phyloP scores from a whole-genome alignment of 92 coral and sea anemone genomes.

The Zoanthus solanderi region DNA sequence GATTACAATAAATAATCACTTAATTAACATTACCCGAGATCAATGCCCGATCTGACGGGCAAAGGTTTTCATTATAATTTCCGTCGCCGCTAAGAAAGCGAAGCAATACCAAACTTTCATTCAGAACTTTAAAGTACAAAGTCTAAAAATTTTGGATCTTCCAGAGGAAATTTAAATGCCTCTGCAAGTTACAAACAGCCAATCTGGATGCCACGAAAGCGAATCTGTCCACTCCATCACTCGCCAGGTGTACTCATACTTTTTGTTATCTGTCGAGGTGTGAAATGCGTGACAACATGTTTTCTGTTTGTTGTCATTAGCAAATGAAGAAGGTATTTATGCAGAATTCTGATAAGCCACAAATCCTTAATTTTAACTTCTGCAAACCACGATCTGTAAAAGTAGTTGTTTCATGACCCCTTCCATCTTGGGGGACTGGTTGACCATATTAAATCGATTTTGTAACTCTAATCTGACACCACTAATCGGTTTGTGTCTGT shows the following conservation, averaged over 20 bases:
- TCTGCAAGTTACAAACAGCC: background rate
- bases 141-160: background rate
- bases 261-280: slow-evolving; percentile 34
- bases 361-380: slow-evolving; percentile 18
- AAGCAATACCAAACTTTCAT: background rate
- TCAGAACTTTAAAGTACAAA: background rate
- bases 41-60: background rate
- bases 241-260: slow-evolving; percentile 20
- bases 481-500: slow-evolving; percentile 3
- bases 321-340: background rate
- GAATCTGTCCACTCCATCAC: slow-evolving; percentile 23
- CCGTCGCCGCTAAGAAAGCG: background rate
- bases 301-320: slow-evolving; percentile 31
- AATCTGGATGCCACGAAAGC: slow-evolving; percentile 9
- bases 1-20: slow-evolving; percentile 59
- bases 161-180: background rate
- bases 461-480: background rate
- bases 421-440: slow-evolving; percentile 22
- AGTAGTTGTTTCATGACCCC: background rate
- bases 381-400: background rate
- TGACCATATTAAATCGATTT: slow-evolving; percentile 5
- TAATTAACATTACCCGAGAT: slow-evolving; percentile 48
- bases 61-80: background rate
- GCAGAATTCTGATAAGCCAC: background rate
- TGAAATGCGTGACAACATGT: slow-evolving; percentile 38